These are phyloP conservation scores for Acronicta leporina DNA, from an alignment of 2,888 invertebrate genomes.

Conservation along the genomic window DNA sequence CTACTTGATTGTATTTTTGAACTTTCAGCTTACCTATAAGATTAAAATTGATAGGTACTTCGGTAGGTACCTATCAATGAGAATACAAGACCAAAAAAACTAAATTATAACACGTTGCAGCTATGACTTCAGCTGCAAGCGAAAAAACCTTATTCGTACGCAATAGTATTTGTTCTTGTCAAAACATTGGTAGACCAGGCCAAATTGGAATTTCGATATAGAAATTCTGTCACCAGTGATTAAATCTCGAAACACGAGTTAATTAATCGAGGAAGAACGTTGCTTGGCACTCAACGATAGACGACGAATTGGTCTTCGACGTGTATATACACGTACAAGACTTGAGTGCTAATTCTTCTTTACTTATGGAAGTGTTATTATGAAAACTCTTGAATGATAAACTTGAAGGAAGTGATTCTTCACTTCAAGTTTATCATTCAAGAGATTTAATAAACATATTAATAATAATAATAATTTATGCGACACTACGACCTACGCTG, in stretches of 20 bases:
- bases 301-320: slow-evolving; percentile 31
- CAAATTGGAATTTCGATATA: slow-evolving; percentile 20
- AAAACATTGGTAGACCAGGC: slow-evolving; percentile 25
- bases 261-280: slow-evolving; percentile 38
- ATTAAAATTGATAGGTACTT: too few species aligned
- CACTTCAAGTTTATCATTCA: too few species aligned
- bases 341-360: slow-evolving; percentile 27
- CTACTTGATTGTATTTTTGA: not conserved
- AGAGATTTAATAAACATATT: too few species aligned
- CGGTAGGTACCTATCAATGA: too few species aligned
- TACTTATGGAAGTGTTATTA: slow-evolving; percentile 18
- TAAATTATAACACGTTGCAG: not conserved
- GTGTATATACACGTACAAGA: too few species aligned
- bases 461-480: too few species aligned
- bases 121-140: not conserved
- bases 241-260: slow-evolving; percentile 29
- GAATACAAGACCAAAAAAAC: too few species aligned
- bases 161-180: slow-evolving; percentile 8
- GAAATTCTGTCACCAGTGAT: slow-evolving; percentile 13
- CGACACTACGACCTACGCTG: too few species aligned
- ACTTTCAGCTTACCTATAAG: not conserved
- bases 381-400: slow-evolving; percentile 4
- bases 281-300: slow-evolving; percentile 22
- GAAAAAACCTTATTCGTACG: slow-evolving; percentile 14
- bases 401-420: slow-evolving; percentile 3